phyloP scores from a whole-genome alignment of 2,113 vertebrate species.

The Sander lucioperca region DNA sequence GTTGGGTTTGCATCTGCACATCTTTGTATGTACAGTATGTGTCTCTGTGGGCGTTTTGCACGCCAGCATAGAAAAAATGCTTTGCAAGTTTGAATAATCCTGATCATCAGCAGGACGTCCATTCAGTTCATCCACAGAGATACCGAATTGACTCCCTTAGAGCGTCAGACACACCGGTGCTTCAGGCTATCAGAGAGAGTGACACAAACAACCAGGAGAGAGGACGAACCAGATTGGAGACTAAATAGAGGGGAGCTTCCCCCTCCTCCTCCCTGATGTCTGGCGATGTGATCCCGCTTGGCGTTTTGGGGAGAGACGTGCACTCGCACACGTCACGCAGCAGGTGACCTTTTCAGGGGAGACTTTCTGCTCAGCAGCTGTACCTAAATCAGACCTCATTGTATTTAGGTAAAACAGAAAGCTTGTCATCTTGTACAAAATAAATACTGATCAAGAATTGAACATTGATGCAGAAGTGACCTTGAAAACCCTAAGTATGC shows the following conservation, averaged over 20 bases:
- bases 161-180: slow-evolving; percentile 17
- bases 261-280: neutral
- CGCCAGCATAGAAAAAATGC: neutral
- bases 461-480: slow-evolving; percentile 49
- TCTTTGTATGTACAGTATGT: neutral
- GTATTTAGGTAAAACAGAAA: slow-evolving; percentile 34
- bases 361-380: slow-evolving; percentile 1
- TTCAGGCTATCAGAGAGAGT: slow-evolving; percentile 46
- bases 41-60: neutral
- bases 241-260: slow-evolving; percentile 11
- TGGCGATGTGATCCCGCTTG: slow-evolving; percentile 7
- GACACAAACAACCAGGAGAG: slow-evolving; percentile 54
- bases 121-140: slow-evolving; percentile 13
- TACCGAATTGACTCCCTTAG: neutral
- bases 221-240: slow-evolving; percentile 19
- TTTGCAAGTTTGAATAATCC: neutral
- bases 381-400: slow-evolving; percentile 27
- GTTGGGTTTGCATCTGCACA: neutral
- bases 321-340: neutral
- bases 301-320: neutral
- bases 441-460: slow-evolving; percentile 42
- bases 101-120: neutral
- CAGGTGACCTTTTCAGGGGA: slow-evolving; percentile 9
- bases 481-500: slow-evolving; percentile 61
- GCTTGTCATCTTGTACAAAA: slow-evolving; percentile 12